A percentile compares a stretch with the other conserved stretches of the same genome.
Conservation (phyloP, 2,888 invertebrate genomes). For the Monoplex corrugatus region DNA sequence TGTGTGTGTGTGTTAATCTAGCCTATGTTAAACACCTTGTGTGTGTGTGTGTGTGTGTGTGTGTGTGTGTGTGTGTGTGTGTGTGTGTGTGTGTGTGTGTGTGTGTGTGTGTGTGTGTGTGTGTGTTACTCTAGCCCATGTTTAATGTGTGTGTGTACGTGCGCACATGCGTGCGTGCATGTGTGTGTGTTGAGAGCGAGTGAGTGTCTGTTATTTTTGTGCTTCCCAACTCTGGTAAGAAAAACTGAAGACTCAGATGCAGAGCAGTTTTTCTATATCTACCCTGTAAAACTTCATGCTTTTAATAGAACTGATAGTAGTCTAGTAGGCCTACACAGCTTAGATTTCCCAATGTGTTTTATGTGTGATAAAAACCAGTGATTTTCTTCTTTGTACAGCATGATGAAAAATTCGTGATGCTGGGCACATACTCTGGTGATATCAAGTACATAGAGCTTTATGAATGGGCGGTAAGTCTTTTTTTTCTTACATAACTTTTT, state of each 20-base stretch:
- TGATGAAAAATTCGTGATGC: conserved; percentile 87
- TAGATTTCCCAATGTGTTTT: neutral
- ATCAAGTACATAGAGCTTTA: conserved; percentile 93
- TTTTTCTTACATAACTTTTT: neutral
- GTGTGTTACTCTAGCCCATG: neutral
- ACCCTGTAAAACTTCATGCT: no score
- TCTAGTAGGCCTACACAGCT: neutral
- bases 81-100: neutral
- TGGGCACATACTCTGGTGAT: conserved; percentile 95
- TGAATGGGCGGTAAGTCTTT: conserved; percentile 85
- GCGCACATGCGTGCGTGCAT: neutral
- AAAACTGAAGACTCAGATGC: no score
- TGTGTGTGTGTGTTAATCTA: no score
- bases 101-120: neutral
- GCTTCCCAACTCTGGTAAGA: no score
- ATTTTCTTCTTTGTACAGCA: conserved; percentile 83
- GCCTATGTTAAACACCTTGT: no score
- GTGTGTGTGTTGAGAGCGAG: neutral
- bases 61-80: neutral
- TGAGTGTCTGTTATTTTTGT: no score
- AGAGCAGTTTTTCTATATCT: no score
- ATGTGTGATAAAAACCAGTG: neutral
- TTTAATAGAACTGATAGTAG: neutral
- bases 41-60: neutral
- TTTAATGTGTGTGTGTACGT: neutral